These are phyloP conservation scores for Eleginops maclovinus DNA, from an alignment of 2,113 vertebrate species.

Conservation along the genomic window DNA sequence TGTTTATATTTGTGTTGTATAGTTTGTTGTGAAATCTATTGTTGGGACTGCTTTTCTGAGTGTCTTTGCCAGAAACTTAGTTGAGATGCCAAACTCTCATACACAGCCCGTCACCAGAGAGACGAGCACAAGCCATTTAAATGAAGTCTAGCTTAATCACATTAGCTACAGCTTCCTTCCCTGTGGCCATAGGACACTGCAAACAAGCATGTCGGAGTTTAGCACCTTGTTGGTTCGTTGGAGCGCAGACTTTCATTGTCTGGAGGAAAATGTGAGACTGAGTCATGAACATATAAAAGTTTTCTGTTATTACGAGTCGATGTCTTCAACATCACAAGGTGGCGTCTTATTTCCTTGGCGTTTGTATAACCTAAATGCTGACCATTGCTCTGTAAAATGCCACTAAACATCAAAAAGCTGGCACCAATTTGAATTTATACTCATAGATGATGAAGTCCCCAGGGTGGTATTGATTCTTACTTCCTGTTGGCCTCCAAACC, in stretches of 20 bases:
- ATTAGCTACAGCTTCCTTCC: conserved; percentile 45
- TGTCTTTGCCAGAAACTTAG: not conserved
- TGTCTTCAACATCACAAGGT: conserved; percentile 11
- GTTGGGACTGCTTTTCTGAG: not conserved
- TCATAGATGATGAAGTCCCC: not conserved
- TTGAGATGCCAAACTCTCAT: conserved; percentile 33
- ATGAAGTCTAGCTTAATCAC: conserved; percentile 49
- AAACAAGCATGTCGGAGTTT: conserved; percentile 21
- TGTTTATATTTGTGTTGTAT: conserved; percentile 17
- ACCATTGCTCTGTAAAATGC: conserved; percentile 22
- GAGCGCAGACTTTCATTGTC: conserved; percentile 17
- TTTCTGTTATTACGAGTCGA: not conserved
- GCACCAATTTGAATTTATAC: conserved; percentile 21
- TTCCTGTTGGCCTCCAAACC: conserved; percentile 5
- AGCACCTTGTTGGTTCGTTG: conserved; percentile 31
- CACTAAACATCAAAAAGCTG: conserved; percentile 23
- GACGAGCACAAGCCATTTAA: not conserved
- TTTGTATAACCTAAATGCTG: not conserved
- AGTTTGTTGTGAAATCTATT: conserved; percentile 6
- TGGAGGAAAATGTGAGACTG: conserved; percentile 11
- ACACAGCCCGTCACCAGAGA: conserved; percentile 27
- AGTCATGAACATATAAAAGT: not conserved
- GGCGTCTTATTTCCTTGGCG: not conserved
- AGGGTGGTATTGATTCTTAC: conserved; percentile 8
- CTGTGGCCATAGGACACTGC: conserved; percentile 19